A percentile compares a stretch with the other conserved stretches of the same genome.
Conservation (phyloP, 2,113 vertebrate species). For the Xiphias gladius region DNA sequence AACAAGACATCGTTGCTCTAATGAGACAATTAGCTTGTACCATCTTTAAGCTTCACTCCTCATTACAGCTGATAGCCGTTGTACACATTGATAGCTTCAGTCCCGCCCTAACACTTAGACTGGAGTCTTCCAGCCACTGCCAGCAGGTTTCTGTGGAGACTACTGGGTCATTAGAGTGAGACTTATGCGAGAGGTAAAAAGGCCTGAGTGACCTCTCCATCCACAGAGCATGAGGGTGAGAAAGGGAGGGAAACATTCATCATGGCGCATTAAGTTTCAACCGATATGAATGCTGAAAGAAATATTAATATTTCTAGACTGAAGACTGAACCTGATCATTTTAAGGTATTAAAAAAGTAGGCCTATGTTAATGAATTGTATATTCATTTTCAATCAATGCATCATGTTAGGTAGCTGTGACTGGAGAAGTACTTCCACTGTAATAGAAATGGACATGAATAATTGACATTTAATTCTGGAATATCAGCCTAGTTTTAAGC, state of each 20-base stretch:
- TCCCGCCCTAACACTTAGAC: slow-evolving; percentile 37
- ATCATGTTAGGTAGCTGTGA: background rate
- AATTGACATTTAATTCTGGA: background rate
- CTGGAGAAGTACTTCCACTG: background rate
- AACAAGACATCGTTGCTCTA: slow-evolving; percentile 51
- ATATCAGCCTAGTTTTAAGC: background rate
- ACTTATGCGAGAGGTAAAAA: slow-evolving; percentile 30
- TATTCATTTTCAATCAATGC: background rate
- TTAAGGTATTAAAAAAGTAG: background rate
- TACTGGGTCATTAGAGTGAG: slow-evolving; percentile 41
- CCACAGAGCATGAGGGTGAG: slow-evolving; percentile 6
- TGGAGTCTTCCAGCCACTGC: slow-evolving; percentile 15
- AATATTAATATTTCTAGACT: background rate
- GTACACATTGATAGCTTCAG: slow-evolving; percentile 33
- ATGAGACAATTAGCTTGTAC: slow-evolving; percentile 63
- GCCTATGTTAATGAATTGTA: background rate
- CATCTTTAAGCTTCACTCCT: slow-evolving; percentile 51
- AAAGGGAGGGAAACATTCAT: background rate
- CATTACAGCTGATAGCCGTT: slow-evolving; percentile 44
- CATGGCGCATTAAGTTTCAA: background rate
- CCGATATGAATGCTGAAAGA: background rate
- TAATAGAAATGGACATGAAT: no score
- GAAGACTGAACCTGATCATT: background rate
- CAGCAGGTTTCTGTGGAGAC: slow-evolving; percentile 48
- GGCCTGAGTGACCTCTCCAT: slow-evolving; percentile 24